phyloP scores from a whole-genome alignment of 2,888 invertebrate genomes.

The Schrankia costaestrigalis region DNA sequence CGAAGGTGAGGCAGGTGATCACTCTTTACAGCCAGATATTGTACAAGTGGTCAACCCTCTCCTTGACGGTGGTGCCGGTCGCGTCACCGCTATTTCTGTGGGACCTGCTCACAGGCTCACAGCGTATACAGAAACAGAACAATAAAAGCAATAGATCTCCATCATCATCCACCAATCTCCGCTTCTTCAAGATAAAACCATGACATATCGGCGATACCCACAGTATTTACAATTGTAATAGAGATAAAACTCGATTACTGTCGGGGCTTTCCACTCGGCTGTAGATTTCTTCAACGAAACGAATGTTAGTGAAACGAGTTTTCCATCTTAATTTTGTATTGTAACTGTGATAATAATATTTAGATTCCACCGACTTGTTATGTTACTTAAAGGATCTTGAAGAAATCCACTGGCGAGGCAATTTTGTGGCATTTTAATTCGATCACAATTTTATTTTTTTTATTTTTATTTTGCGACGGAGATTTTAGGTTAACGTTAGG shows the following conservation, averaged over 20 bases:
- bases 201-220: slow-evolving; percentile 39
- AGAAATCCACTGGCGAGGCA: slow-evolving; percentile 70
- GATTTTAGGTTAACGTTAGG: slow-evolving; percentile 54
- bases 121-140: slow-evolving; percentile 54
- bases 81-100: slow-evolving; percentile 71
- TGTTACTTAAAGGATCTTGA: slow-evolving; percentile 64
- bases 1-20: slow-evolving; percentile 73
- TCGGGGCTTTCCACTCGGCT: slow-evolving; percentile 53
- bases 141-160: slow-evolving; percentile 38
- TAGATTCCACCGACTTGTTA: slow-evolving; percentile 74
- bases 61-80: slow-evolving; percentile 70
- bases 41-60: slow-evolving; percentile 77
- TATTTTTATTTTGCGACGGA: slow-evolving; percentile 65
- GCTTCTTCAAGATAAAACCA: slow-evolving; percentile 31
- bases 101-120: slow-evolving; percentile 67
- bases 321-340: slow-evolving; percentile 74
- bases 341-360: slow-evolving; percentile 78
- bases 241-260: slow-evolving; percentile 31
- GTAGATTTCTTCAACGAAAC: slow-evolving; percentile 75
- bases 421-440: slow-evolving; percentile 55
- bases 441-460: slow-evolving; percentile 70
- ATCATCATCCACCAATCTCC: slow-evolving; percentile 31
- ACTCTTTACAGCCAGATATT: slow-evolving; percentile 78
- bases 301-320: slow-evolving; percentile 59
- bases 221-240: slow-evolving; percentile 14